phyloP scores from a whole-genome alignment of 2,113 vertebrate genomes.

The Tapirus terrestris region DNA sequence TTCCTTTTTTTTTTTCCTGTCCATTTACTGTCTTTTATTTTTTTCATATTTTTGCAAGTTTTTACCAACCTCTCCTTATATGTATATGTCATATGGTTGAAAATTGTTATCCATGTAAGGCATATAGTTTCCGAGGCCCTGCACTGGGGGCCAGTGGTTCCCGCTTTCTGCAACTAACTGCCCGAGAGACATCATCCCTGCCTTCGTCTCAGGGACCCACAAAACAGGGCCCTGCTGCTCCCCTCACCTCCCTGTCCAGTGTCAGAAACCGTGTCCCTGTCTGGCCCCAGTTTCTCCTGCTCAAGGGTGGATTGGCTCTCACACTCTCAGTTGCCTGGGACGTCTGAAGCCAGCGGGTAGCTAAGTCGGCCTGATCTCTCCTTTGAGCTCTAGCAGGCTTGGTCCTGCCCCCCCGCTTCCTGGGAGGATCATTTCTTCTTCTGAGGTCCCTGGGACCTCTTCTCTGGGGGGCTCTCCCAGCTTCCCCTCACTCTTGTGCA shows the following conservation, averaged over 20 bases:
- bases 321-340: background rate
- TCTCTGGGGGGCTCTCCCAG: background rate
- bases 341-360: accelerated
- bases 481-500: background rate
- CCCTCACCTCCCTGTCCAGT: background rate
- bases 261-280: background rate
- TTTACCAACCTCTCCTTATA: conserved; percentile 27
- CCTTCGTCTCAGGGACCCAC: background rate
- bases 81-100: conserved; percentile 56
- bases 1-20: background rate
- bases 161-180: background rate
- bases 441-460: background rate
- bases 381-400: background rate
- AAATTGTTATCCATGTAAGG: background rate
- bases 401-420: background rate
- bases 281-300: background rate
- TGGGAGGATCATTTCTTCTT: background rate
- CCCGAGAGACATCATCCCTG: background rate
- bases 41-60: conserved; percentile 71
- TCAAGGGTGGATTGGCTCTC: background rate
- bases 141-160: accelerated
- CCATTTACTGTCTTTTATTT: background rate
- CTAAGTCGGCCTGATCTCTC: background rate
- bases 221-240: background rate
- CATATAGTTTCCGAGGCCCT: background rate